These are phyloP conservation scores for Spodoptera exigua DNA, from an alignment of 2,888 invertebrate genomes.

Conservation along the genomic window DNA sequence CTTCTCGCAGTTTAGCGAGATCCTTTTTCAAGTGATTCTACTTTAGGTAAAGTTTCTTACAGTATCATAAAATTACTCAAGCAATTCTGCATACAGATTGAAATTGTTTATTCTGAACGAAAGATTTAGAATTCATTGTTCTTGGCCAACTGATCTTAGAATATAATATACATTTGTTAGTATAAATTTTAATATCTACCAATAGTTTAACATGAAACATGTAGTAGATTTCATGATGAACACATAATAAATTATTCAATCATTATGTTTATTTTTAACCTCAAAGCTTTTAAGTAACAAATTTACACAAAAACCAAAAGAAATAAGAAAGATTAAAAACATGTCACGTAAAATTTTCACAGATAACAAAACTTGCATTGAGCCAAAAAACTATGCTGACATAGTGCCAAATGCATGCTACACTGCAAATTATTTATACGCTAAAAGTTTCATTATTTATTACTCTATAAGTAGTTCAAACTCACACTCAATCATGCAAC, in stretches of 20 bases:
- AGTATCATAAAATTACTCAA: too few relatives aligned
- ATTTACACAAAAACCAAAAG: background rate
- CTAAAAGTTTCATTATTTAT: constrained; percentile 20
- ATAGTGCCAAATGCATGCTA: constrained; percentile 37
- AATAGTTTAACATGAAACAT: too few relatives aligned
- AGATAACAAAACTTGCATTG: constrained; percentile 24
- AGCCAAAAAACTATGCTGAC: constrained; percentile 36
- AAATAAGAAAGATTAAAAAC: constrained; percentile 12
- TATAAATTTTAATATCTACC: too few relatives aligned
- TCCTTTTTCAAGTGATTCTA: background rate
- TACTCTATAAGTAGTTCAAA: constrained; percentile 12
- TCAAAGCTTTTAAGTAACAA: background rate
- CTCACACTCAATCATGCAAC: constrained; percentile 29
- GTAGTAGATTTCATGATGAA: too few relatives aligned
- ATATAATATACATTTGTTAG: too few relatives aligned
- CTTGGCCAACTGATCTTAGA: too few relatives aligned
- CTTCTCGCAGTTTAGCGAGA: constrained; percentile 6
- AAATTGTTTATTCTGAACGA: too few relatives aligned
- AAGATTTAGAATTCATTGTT: too few relatives aligned
- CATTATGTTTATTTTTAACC: too few relatives aligned
- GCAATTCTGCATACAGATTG: too few relatives aligned
- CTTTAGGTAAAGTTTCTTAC: too few relatives aligned
- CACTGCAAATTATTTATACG: constrained; percentile 10
- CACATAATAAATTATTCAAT: too few relatives aligned
- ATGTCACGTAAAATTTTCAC: constrained; percentile 26